Conservation (phyloP, 2,113 vertebrate genomes). For the Triplophysa rosa region DNA sequence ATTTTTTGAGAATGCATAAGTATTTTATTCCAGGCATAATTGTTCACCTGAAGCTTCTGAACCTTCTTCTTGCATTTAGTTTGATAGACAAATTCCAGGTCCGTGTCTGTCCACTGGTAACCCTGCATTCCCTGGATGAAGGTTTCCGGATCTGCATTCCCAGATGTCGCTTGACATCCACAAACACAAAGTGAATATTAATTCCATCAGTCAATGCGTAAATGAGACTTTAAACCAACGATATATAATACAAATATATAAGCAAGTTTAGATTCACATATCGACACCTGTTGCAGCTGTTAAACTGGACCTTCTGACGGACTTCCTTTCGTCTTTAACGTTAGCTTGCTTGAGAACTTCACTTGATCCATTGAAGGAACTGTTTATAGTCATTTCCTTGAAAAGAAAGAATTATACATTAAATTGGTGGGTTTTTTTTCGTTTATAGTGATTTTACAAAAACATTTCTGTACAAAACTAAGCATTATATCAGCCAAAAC, state of each 20-base stretch:
- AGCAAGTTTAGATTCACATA: neutral
- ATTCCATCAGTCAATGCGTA: neutral
- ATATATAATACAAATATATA: too few relatives aligned
- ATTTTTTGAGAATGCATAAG: neutral
- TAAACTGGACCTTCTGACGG: slow-evolving; percentile 25
- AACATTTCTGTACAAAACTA: too few relatives aligned
- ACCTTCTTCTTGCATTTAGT: slow-evolving; percentile 55
- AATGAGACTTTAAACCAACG: too few relatives aligned
- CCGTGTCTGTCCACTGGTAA: slow-evolving; percentile 54
- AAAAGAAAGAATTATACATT: neutral
- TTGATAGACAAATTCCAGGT: slow-evolving; percentile 66
- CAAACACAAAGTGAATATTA: neutral
- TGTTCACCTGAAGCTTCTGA: slow-evolving; percentile 60
- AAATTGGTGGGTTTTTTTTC: too few relatives aligned
- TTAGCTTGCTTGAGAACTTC: neutral
- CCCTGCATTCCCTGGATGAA: slow-evolving; percentile 71
- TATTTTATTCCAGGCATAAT: neutral
- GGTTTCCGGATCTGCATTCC: neutral
- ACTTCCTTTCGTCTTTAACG: slow-evolving; percentile 44
- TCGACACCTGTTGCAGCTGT: slow-evolving; percentile 19
- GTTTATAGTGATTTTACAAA: too few relatives aligned
- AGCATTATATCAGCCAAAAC: neutral
- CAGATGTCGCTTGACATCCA: neutral
- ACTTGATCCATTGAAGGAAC: neutral
- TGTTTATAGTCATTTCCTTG: neutral